Base-by-base conservation (phyloP, 2,797 vertebrate species). In the Cottoperca gobio region DNA sequence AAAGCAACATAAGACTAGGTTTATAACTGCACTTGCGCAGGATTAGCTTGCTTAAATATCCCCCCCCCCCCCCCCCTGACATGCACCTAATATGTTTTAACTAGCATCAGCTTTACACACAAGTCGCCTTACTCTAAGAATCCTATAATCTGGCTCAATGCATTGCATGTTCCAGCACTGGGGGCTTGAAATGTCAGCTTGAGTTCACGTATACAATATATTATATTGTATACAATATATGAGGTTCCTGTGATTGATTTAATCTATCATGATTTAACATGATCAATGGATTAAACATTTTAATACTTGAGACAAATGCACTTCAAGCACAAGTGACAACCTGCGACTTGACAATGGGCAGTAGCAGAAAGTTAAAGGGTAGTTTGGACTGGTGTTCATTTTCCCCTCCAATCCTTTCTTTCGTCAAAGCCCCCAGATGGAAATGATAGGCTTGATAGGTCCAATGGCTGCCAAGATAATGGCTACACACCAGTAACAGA, bases 401-500 rank as follows among this genome's bases (percentile, higher is more conserved):
- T 73, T 73, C 24, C 13, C 60, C 35, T 79, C 39, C 46, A 65
- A 54, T 78, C 46, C 65, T 57, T 67, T 67, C 73, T 75, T 86
- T 83, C 10, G 35, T 83, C 74, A 81, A 83, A 82, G 73, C 72
- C 69, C 69, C 71, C 75, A 49, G 84, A 89, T 91, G 65, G 86
- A 91, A 87, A 73, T 58, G 73, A 89, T 86, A 83, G 85, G 84
- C 83, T 81, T 73, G 73, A 89, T 85, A 50, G 61, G 42, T 72
- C 74, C 46, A 68, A 33, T 11, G 57, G 81, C 85, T 87, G 69
- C 79, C 86, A 83, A 70, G 76, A 78, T 78, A 91, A 89, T 82
- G 85, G 78, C 90, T 81, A 94, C 94, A 95, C 90, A 82, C 83
- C 69, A 93, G 92, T 92, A 92, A 88, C 85, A 93, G 91, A 93